Conservation (phyloP, 2,113 vertebrate genomes). For the Hemiprocne comata region DNA sequence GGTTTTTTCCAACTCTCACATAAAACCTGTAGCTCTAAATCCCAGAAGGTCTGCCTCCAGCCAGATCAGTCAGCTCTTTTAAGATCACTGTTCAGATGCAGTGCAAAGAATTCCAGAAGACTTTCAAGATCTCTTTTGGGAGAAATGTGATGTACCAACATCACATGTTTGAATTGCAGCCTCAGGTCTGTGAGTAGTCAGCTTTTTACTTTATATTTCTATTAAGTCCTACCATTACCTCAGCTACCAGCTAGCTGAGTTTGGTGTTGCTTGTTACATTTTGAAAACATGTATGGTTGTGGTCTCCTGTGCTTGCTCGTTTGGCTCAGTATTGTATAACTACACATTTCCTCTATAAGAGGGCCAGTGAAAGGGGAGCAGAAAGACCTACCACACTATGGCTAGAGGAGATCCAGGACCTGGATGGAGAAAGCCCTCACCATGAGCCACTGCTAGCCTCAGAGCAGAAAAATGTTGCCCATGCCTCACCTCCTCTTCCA, state of each 20-base stretch:
- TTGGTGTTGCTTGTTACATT: background rate
- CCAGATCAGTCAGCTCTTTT: background rate
- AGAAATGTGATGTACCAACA: background rate
- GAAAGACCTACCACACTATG: background rate
- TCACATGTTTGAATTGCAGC: background rate
- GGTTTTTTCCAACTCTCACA: background rate
- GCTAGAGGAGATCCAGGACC: background rate
- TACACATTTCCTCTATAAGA: background rate
- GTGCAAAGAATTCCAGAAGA: too few species aligned
- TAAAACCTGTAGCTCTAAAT: background rate
- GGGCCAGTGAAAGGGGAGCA: background rate
- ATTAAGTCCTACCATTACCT: background rate
- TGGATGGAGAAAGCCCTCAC: background rate
- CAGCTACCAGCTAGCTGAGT: background rate
- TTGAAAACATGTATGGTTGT: background rate
- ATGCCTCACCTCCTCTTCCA: constrained; percentile 84
- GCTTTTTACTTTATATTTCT: background rate
- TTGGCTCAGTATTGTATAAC: background rate
- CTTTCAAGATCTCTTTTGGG: too few species aligned
- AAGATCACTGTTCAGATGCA: background rate
- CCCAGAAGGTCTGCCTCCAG: background rate
- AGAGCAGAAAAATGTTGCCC: background rate
- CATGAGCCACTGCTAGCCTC: background rate
- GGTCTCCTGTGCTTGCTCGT: background rate
- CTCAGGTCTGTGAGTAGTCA: background rate